Evolutionary conservation across 30 jellyfish, hydroid and myxozoan species (phyloP).

Genomic region (Aurelia sp.): DNA sequence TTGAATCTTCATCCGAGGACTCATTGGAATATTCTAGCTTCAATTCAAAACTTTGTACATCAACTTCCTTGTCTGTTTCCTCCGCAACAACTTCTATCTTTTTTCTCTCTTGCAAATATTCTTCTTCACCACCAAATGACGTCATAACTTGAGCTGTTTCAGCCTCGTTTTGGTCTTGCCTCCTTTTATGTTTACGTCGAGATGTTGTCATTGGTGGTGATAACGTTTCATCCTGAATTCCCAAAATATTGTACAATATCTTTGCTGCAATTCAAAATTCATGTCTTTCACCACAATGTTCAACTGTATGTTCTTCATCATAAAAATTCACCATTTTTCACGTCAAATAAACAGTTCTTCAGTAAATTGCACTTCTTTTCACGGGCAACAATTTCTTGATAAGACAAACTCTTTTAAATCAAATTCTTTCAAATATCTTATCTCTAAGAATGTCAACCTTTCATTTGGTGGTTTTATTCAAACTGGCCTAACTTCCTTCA

Average conservation of each 20-base stretch:
- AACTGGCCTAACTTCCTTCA: too few species aligned
- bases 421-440: too few species aligned
- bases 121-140: neutral
- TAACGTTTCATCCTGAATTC: neutral
- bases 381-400: too few species aligned
- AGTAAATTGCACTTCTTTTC: too few species aligned
- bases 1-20: neutral
- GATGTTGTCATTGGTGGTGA: slow-evolving; percentile 26
- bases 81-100: neutral
- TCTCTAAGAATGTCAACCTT: too few species aligned
- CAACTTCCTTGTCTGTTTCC: neutral
- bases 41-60: neutral
- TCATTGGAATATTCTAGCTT: neutral
- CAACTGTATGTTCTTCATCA: too few species aligned
- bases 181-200: slow-evolving; percentile 3
- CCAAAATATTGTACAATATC: neutral
- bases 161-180: slow-evolving; percentile 3
- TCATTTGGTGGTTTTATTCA: too few species aligned
- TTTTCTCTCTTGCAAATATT: neutral
- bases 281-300: too few species aligned
- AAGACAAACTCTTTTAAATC: too few species aligned
- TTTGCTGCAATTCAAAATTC: slow-evolving; percentile 1
- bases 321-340: too few species aligned
- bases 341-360: too few species aligned
- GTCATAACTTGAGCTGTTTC: neutral